Evolutionary conservation across 1,140 invertebrate species (phyloP).

Genomic region (Reticulitermes speratus): DNA sequence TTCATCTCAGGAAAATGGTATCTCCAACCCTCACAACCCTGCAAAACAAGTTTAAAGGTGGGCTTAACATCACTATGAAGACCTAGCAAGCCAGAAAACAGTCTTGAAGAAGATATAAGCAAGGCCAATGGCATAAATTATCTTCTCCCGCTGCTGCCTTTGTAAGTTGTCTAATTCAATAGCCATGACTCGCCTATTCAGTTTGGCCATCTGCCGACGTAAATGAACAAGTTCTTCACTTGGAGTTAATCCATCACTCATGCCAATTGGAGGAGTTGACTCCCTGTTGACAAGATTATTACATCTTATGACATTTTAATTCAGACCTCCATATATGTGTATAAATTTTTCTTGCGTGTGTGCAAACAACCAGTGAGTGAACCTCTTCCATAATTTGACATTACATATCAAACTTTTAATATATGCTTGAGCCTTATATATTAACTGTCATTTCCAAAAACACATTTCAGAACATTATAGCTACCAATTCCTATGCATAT

Average conservation of each 20-base stretch:
- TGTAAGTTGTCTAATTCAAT: constrained; percentile 79
- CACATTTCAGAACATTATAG: too few relatives aligned
- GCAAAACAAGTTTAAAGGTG: background rate
- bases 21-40: background rate
- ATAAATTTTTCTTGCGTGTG: too few relatives aligned
- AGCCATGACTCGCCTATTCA: constrained; percentile 80
- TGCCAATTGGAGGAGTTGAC: constrained; percentile 58
- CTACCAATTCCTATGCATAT: too few relatives aligned
- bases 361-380: too few relatives aligned
- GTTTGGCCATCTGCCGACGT: constrained; percentile 75
- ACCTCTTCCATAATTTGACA: too few relatives aligned
- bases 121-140: constrained; percentile 75
- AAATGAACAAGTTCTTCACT: constrained; percentile 79
- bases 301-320: too few relatives aligned
- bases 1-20: background rate
- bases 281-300: constrained; percentile 52
- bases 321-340: too few relatives aligned
- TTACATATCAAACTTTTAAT: too few relatives aligned
- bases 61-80: background rate
- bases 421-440: too few relatives aligned
- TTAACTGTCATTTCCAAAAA: too few relatives aligned
- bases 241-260: constrained; percentile 61
- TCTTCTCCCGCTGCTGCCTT: constrained; percentile 77
- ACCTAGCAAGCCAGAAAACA: constrained; percentile 78
- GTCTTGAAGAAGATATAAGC: constrained; percentile 83